phyloP scores from a whole-genome alignment of 2,888 invertebrate species.

The Parthenolecanium corni region DNA sequence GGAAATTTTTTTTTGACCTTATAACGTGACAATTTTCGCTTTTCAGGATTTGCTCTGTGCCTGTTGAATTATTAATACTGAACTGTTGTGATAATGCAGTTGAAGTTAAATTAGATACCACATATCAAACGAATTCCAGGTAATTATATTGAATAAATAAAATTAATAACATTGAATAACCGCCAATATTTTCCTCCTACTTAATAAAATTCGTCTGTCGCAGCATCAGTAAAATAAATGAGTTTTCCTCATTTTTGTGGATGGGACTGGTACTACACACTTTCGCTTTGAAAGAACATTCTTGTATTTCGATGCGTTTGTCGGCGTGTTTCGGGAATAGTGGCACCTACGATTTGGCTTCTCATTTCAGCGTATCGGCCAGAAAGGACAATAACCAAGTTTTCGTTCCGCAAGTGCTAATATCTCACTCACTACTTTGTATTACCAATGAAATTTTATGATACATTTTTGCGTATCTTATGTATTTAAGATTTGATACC shows the following conservation, averaged over 20 bases:
- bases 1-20: too few species aligned
- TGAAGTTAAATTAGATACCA: constrained; percentile 49
- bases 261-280: constrained; percentile 19
- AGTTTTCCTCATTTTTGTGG: constrained; percentile 19
- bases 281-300: constrained; percentile 6
- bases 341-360: constrained; percentile 25
- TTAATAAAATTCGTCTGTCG: not conserved
- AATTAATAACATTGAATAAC: not conserved
- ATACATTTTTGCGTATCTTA: not conserved
- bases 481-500: not conserved
- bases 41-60: constrained; percentile 50
- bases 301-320: not conserved
- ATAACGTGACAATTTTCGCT: not conserved
- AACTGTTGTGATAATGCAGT: constrained; percentile 51
- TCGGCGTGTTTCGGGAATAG: constrained; percentile 1
- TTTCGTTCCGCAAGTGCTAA: constrained; percentile 12
- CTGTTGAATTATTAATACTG: constrained; percentile 54
- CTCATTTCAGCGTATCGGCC: constrained; percentile 22
- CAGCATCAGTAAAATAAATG: constrained; percentile 15
- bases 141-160: not conserved
- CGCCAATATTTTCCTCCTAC: not conserved
- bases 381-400: constrained; percentile 15
- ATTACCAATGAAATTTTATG: constrained; percentile 22
- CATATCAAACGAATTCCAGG: constrained; percentile 14
- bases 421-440: constrained; percentile 18